These are phyloP conservation scores for Tetanocera ferruginea DNA, from an alignment of 2,888 invertebrate genomes.

Conservation along the genomic window DNA sequence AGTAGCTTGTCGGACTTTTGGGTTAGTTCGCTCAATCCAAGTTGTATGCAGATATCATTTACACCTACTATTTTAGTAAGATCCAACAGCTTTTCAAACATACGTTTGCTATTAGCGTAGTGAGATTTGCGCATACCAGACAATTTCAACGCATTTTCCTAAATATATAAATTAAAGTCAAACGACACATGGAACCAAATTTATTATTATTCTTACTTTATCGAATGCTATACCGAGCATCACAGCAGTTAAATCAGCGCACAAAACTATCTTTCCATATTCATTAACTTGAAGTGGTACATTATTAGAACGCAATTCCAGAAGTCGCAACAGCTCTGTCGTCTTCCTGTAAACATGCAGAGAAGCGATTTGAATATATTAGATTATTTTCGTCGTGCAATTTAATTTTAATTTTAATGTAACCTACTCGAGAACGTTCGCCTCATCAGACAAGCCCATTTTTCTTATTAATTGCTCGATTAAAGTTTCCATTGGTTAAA, in stretches of 20 bases:
- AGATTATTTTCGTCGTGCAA: not conserved
- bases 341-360: slow-evolving; percentile 59
- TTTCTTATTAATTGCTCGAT: slow-evolving; percentile 63
- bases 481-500: slow-evolving; percentile 57
- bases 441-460: slow-evolving; percentile 63
- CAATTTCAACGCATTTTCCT: slow-evolving; percentile 75
- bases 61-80: slow-evolving; percentile 73
- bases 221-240: slow-evolving; percentile 73
- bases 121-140: slow-evolving; percentile 73
- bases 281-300: slow-evolving; percentile 71
- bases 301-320: slow-evolving; percentile 64
- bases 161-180: slow-evolving; percentile 49
- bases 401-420: not conserved
- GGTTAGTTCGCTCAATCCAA: slow-evolving; percentile 71
- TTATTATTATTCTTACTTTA: slow-evolving; percentile 50
- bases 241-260: slow-evolving; percentile 74
- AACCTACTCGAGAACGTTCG: slow-evolving; percentile 59
- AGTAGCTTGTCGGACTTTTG: slow-evolving; percentile 73
- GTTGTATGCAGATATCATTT: slow-evolving; percentile 73
- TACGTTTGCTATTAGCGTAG: slow-evolving; percentile 73
- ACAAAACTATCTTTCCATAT: slow-evolving; percentile 74
- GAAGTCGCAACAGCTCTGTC: slow-evolving; percentile 62
- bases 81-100: slow-evolving; percentile 75
- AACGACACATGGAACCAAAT: not conserved
- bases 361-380: not conserved